phyloP scores from a whole-genome alignment of 2,113 vertebrate genomes.

The Epinephelus lanceolatus region DNA sequence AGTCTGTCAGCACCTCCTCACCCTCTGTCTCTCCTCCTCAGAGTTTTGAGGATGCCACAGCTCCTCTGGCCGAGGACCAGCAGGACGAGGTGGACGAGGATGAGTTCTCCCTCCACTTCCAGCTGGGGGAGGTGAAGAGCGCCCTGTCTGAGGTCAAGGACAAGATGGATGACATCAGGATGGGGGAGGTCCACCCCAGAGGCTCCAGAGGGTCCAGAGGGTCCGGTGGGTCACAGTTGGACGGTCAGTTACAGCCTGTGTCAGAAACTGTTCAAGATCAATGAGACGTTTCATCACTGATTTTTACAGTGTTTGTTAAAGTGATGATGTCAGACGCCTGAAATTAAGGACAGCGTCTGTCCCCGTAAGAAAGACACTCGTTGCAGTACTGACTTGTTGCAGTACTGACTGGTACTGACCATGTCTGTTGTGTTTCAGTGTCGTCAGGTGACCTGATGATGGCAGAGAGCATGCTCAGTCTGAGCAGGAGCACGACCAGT shows the following conservation, averaged over 20 bases:
- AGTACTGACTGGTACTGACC: too few relatives aligned
- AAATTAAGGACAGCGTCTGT: too few relatives aligned
- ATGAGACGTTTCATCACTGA: too few relatives aligned
- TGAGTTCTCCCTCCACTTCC: conserved; percentile 72
- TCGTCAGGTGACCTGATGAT: conserved; percentile 41
- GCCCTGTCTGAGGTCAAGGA: conserved; percentile 74
- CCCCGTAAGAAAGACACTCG: too few relatives aligned
- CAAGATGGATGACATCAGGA: conserved; percentile 74
- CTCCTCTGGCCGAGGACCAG: conserved; percentile 50
- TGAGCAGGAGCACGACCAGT: conserved; percentile 63
- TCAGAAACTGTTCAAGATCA: too few relatives aligned
- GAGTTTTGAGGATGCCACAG: conserved; percentile 69
- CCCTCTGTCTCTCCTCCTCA: conserved; percentile 15
- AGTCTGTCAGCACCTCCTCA: too few relatives aligned
- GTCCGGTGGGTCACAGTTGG: too few relatives aligned
- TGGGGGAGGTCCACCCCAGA: conserved; percentile 58
- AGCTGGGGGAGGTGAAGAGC: conserved; percentile 74
- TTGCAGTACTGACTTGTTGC: too few relatives aligned
- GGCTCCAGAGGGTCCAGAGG: conserved; percentile 63
- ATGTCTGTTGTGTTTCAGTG: conserved; percentile 51
- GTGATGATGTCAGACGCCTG: too few relatives aligned
- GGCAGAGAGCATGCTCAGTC: conserved; percentile 76
- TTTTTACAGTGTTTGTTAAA: too few relatives aligned
- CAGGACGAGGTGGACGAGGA: conserved; percentile 29
- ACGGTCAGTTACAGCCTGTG: too few relatives aligned